phyloP scores from a whole-genome alignment of 2,888 invertebrate species.

The Drosophila multiciliata region DNA sequence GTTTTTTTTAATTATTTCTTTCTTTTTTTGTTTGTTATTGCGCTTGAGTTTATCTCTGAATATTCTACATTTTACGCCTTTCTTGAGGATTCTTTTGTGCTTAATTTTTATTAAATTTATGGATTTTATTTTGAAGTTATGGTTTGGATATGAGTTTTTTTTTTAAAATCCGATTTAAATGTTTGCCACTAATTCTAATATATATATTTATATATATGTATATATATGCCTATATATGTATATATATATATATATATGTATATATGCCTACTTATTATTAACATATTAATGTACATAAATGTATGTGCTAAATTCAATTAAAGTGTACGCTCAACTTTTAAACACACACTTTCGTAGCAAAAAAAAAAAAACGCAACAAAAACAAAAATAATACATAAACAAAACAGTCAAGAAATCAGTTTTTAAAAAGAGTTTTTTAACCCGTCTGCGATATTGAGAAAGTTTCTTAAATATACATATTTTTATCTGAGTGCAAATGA shows the following conservation, averaged over 20 bases:
- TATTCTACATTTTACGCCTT: conserved; percentile 36
- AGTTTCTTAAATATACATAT: conserved; percentile 15
- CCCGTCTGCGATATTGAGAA: conserved; percentile 7
- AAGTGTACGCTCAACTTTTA: conserved; percentile 55
- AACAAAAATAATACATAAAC: conserved; percentile 12
- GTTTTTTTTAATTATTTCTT: conserved; percentile 34
- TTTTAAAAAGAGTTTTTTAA: conserved; percentile 15
- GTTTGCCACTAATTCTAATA: conserved; percentile 75
- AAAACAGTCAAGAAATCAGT: conserved; percentile 21
- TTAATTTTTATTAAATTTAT: conserved; percentile 11
- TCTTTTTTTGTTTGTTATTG: conserved; percentile 25
- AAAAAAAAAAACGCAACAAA: conserved; percentile 10
- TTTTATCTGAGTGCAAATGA: conserved; percentile 42
- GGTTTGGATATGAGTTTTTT: conserved; percentile 11
- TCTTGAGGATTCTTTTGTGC: conserved; percentile 22
- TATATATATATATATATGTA: not conserved
- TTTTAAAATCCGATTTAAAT: conserved; percentile 64
- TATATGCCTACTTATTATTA: conserved; percentile 56
- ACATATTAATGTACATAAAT: conserved; percentile 70
- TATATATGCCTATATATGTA: not conserved
- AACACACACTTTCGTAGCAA: conserved; percentile 29
- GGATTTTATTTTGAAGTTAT: not conserved
- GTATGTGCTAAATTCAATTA: conserved; percentile 68
- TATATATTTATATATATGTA: conserved; percentile 21
- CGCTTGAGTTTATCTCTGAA: conserved; percentile 40